Evolutionary conservation across 2,797 vertebrate species (phyloP).

Genomic region (Bovichtus variegatus): DNA sequence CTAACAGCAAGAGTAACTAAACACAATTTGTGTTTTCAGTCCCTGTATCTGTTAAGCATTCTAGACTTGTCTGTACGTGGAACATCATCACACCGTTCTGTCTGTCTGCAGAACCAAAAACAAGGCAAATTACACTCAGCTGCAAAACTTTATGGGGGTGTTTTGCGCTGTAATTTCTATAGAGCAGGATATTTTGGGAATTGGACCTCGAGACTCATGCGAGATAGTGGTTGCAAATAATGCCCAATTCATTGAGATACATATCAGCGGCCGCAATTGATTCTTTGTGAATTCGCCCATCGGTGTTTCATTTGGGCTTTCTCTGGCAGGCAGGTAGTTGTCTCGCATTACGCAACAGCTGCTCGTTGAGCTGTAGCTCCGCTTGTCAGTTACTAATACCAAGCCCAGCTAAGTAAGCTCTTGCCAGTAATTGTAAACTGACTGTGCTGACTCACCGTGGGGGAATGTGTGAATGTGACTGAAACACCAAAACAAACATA

Average conservation of each 20-base stretch:
- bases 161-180: too few species aligned
- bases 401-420: background rate
- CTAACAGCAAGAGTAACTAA: background rate
- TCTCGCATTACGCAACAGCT: background rate
- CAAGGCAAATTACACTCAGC: too few species aligned
- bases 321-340: background rate
- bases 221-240: too few species aligned
- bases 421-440: background rate
- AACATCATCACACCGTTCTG: background rate
- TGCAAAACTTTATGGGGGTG: too few species aligned
- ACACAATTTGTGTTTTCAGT: too few species aligned
- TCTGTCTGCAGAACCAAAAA: background rate
- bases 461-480: background rate
- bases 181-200: too few species aligned
- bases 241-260: too few species aligned
- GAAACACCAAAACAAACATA: background rate
- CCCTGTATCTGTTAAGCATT: background rate
- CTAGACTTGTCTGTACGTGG: constrained; percentile 5
- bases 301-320: background rate
- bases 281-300: too few species aligned
- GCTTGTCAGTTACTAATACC: background rate
- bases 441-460: background rate
- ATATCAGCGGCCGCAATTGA: too few species aligned
- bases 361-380: background rate
- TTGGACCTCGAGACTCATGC: too few species aligned